Percentiles rank a stretch among this genome's conserved stretches.
phyloP scores from a whole-genome alignment of 2,113 vertebrate species.

The Austrofundulus limnaeus region DNA sequence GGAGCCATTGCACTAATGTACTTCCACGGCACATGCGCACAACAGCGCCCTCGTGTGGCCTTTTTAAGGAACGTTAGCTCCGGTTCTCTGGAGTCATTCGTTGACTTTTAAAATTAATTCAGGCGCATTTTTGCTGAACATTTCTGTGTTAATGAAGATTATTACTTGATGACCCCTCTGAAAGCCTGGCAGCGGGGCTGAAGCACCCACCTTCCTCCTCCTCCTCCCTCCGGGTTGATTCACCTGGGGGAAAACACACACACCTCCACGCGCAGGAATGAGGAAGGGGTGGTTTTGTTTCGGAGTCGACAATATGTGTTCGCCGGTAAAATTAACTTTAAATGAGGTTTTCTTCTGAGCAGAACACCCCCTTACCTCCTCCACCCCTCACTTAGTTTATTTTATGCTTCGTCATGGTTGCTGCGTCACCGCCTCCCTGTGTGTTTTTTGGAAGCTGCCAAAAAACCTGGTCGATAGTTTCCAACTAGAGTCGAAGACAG shows the following conservation, averaged over 20 bases:
- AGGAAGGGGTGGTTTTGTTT: not conserved
- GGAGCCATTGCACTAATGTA: too few species aligned
- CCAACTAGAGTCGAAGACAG: slow-evolving; percentile 22
- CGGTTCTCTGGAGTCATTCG: too few species aligned
- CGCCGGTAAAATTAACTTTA: not conserved
- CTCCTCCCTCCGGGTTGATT: not conserved
- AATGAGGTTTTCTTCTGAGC: not conserved
- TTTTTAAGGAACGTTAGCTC: too few species aligned
- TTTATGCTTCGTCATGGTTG: slow-evolving; percentile 62
- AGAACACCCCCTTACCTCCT: slow-evolving; percentile 41
- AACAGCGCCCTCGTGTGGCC: not conserved
- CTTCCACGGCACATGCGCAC: not conserved
- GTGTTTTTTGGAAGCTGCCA: slow-evolving; percentile 5
- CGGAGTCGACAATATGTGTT: too few species aligned
- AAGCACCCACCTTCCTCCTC: too few species aligned
- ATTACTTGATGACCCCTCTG: not conserved
- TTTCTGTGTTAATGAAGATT: too few species aligned
- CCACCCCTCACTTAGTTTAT: slow-evolving; percentile 59
- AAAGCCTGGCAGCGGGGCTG: not conserved
- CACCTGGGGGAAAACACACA: slow-evolving; percentile 22
- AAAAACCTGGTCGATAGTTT: slow-evolving; percentile 42
- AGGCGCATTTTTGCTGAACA: too few species aligned
- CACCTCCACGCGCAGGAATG: not conserved
- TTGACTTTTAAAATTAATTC: too few species aligned
- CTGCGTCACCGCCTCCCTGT: slow-evolving; percentile 64